Evolutionary conservation across 1,140 invertebrate genomes (phyloP).

Genomic region (Drepana arcuata): DNA sequence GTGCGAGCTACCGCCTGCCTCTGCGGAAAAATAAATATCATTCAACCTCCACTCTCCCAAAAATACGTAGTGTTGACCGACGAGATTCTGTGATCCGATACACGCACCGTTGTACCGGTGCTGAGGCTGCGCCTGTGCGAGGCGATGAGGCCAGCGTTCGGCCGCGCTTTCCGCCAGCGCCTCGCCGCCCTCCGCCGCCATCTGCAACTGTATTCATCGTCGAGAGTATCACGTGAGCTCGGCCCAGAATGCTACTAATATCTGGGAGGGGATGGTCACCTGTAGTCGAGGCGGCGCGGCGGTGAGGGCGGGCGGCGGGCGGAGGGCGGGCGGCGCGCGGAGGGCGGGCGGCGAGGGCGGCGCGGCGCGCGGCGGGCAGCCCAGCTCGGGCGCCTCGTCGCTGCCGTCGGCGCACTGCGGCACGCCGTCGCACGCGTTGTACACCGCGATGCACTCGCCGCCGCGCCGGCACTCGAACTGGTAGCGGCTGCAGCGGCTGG

Average conservation of each 20-base stretch:
- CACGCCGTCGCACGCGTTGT: conserved; percentile 96
- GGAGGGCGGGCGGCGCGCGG: conserved; percentile 10
- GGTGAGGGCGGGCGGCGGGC: conserved; percentile 8
- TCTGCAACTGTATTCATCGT: too few relatives aligned
- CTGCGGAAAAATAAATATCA: too few relatives aligned
- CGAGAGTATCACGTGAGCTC: too few relatives aligned
- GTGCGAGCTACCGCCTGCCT: conserved; percentile 26
- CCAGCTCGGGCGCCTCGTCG: conserved; percentile 88
- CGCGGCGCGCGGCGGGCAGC: conserved; percentile 75
- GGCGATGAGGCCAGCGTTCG: conserved; percentile 48
- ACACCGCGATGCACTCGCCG: conserved; percentile 94
- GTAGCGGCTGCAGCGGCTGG: conserved; percentile 79
- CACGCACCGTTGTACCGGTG: conserved; percentile 27
- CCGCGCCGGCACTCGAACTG: conserved; percentile 90
- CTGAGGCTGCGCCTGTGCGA: conserved; percentile 43
- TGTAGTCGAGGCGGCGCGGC: conserved; percentile 3
- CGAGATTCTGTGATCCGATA: not conserved
- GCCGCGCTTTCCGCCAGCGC: conserved; percentile 12
- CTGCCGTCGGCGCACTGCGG: conserved; percentile 93
- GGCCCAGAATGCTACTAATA: too few relatives aligned
- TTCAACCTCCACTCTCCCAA: not conserved
- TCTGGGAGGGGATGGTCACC: not conserved
- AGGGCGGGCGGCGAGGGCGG: conserved; percentile 14
- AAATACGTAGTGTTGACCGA: not conserved
- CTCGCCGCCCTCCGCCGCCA: conserved; percentile 5